These are phyloP conservation scores for Phrynocephalus versicolor DNA, from an alignment of 2,113 vertebrate genomes.

Conservation along the genomic window DNA sequence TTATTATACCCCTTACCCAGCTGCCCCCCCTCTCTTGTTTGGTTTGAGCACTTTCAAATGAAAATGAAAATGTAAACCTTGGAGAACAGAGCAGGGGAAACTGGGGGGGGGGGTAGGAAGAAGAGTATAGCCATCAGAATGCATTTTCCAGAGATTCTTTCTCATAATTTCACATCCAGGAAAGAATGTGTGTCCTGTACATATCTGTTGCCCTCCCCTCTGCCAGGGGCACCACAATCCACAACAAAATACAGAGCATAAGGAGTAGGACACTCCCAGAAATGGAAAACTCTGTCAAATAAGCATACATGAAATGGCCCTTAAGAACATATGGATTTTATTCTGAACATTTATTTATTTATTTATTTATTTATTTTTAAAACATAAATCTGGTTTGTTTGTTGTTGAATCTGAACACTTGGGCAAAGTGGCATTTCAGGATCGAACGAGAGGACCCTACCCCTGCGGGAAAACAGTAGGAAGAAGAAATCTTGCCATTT, in stretches of 20 bases:
- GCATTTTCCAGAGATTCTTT: not conserved
- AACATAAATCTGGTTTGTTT: not conserved
- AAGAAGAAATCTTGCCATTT: too few relatives aligned
- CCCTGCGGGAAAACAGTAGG: too few relatives aligned
- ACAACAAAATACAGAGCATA: not conserved
- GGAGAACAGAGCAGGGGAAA: not conserved
- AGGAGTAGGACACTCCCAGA: not conserved
- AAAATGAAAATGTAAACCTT: not conserved
- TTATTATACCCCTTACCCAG: slow-evolving; percentile 34
- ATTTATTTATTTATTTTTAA: not conserved
- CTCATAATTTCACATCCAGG: not conserved
- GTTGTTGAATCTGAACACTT: too few relatives aligned
- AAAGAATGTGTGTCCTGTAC: not conserved
- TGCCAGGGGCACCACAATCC: not conserved
- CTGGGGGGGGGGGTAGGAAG: not conserved
- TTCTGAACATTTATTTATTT: not conserved
- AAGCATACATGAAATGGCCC: not conserved
- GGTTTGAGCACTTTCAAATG: slow-evolving; percentile 7
- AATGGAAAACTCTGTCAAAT: not conserved
- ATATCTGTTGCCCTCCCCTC: not conserved
- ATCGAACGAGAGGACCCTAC: too few relatives aligned
- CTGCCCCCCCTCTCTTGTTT: slow-evolving; percentile 44
- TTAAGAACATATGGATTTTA: not conserved
- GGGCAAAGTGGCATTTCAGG: too few relatives aligned
- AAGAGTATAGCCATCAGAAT: slow-evolving; percentile 21